These are phyloP conservation scores for Drosophila azteca DNA, from an alignment of 1,140 invertebrate species.

Conservation along the genomic window DNA sequence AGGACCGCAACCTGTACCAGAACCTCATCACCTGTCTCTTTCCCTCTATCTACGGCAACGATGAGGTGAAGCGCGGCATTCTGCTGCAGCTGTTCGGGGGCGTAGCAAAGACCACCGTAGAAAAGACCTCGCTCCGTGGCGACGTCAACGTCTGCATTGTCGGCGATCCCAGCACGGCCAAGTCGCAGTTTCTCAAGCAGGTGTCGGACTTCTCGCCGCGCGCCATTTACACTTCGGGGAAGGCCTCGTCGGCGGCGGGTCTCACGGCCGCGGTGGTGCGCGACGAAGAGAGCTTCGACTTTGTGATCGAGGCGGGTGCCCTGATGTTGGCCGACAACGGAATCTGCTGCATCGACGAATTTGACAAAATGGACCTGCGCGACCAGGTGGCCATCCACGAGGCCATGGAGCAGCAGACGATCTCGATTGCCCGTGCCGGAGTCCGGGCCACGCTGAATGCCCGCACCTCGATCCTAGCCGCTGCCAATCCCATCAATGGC, in stretches of 20 bases:
- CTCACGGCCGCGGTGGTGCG: slow-evolving; percentile 98
- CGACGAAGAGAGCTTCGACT: slow-evolving; percentile 99
- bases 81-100: slow-evolving; percentile 99
- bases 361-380: slow-evolving; percentile 99
- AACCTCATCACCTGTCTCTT: slow-evolving; percentile 97
- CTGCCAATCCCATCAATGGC: slow-evolving; percentile 98
- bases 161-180: slow-evolving; percentile 99
- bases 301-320: slow-evolving; percentile 99
- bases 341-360: slow-evolving; percentile 99
- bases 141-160: slow-evolving; percentile 99
- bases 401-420: slow-evolving; percentile 99
- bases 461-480: slow-evolving; percentile 98
- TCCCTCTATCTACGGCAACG: slow-evolving; percentile 98
- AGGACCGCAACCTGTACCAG: slow-evolving; percentile 95
- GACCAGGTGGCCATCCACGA: slow-evolving; percentile 99
- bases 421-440: slow-evolving; percentile 99
- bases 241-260: slow-evolving; percentile 98
- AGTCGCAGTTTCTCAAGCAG: slow-evolving; percentile 98
- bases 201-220: slow-evolving; percentile 97
- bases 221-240: slow-evolving; percentile 99
- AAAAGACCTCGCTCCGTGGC: slow-evolving; percentile 94
- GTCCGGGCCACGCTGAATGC: slow-evolving; percentile 99
- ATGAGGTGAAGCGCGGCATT: slow-evolving; percentile 98
- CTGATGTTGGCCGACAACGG: slow-evolving; percentile 99
- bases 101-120: slow-evolving; percentile 96